A percentile compares a stretch with the other conserved stretches of the same genome.
Conservation (phyloP, 2,797 vertebrate genomes). For the Paguma larvata region DNA sequence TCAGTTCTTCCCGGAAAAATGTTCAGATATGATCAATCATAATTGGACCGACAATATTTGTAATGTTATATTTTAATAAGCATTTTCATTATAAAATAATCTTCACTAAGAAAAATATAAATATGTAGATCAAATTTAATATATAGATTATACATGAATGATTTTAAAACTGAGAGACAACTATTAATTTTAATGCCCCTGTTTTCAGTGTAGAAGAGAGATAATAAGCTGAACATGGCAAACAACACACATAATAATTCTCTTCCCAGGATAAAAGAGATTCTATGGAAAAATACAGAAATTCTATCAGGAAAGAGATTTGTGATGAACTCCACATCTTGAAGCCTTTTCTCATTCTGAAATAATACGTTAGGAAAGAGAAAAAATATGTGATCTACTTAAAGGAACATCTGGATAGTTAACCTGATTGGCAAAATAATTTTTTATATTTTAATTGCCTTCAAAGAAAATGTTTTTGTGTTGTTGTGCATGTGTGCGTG, state of each 20-base stretch:
- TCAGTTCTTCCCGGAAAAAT: neutral
- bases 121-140: neutral
- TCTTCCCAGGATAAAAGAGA: neutral
- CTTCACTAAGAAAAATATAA: neutral
- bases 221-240: conserved; percentile 14
- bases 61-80: neutral
- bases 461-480: neutral
- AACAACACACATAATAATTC: neutral
- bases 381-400: neutral
- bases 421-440: neutral
- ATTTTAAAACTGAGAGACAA: neutral
- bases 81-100: neutral
- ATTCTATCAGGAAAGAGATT: neutral
- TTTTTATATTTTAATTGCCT: neutral
- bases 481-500: neutral
- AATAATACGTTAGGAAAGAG: neutral
- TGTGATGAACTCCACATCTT: neutral
- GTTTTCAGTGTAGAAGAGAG: neutral
- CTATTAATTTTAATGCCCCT: neutral
- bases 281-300: neutral
- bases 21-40: neutral
- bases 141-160: neutral
- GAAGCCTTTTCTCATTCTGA: neutral
- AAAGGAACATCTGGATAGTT: conserved; percentile 1
- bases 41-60: neutral